Conservation (phyloP, 1,140 invertebrate species). For the Lucilia sericata region DNA sequence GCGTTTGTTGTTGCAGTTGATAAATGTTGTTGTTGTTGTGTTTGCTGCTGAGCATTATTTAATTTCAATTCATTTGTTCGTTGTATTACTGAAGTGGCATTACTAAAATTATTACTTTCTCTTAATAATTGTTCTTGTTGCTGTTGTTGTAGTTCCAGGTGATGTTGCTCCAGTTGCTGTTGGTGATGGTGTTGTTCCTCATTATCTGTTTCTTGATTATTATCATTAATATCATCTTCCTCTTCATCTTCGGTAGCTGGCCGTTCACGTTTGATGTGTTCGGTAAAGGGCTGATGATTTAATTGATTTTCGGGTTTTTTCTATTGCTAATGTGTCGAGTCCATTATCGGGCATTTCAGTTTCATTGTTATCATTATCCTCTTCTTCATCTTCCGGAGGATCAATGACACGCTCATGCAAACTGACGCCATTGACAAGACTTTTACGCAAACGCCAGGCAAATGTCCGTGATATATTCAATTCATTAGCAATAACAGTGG, state of each 20-base stretch:
- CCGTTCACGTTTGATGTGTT: constrained; percentile 20
- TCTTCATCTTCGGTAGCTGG: constrained; percentile 20
- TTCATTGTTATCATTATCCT: not conserved
- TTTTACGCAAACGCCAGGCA: constrained; percentile 65
- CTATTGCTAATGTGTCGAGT: not conserved
- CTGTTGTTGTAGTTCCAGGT: constrained; percentile 32
- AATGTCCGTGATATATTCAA: constrained; percentile 65
- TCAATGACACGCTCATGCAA: constrained; percentile 63
- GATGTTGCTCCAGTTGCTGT: not conserved
- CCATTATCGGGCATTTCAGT: not conserved
- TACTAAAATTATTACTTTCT: not conserved
- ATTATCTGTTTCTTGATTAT: constrained; percentile 45
- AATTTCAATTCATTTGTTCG: constrained; percentile 25
- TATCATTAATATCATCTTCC: constrained; percentile 38
- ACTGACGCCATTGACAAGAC: constrained; percentile 64
- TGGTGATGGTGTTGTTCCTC: constrained; percentile 53
- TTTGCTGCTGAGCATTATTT: constrained; percentile 28
- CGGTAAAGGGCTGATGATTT: constrained; percentile 29
- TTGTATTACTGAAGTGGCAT: constrained; percentile 27
- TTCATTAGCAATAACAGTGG: constrained; percentile 65
- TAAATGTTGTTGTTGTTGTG: constrained; percentile 38
- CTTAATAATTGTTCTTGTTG: constrained; percentile 26
- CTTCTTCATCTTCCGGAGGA: constrained; percentile 45
- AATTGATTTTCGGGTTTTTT: constrained; percentile 32
- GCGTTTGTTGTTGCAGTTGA: constrained; percentile 17